Evolutionary conservation across 2,113 vertebrate genomes (phyloP).

Genomic region (Synchiropus splendidus): DNA sequence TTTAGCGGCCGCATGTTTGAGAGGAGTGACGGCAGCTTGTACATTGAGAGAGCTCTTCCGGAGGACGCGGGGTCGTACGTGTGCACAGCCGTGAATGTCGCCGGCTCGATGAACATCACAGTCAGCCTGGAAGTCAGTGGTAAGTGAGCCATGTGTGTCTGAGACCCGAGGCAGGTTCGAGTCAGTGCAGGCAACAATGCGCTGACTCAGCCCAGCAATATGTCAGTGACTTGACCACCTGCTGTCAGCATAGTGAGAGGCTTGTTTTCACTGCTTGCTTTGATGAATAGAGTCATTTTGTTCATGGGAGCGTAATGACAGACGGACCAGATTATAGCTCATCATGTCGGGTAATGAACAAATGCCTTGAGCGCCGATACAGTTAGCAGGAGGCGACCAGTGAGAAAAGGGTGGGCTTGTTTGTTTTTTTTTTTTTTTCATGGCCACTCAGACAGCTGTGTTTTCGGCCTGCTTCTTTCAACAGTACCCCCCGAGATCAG

Average conservation of each 20-base stretch:
- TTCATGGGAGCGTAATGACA: constrained; percentile 37
- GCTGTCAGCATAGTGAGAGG: constrained; percentile 32
- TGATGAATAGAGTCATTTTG: constrained; percentile 34
- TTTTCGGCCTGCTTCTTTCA: constrained; percentile 47
- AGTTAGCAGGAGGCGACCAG: constrained; percentile 17
- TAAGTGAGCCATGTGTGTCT: constrained; percentile 23
- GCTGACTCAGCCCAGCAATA: constrained; percentile 34
- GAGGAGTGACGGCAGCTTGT: constrained; percentile 77
- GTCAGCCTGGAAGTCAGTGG: constrained; percentile 71
- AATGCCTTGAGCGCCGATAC: constrained; percentile 30
- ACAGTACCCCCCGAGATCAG: constrained; percentile 83
- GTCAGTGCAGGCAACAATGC: constrained; percentile 17
- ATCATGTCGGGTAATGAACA: constrained; percentile 57
- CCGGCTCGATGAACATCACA: constrained; percentile 68
- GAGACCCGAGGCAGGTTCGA: neutral
- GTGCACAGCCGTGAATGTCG: constrained; percentile 75
- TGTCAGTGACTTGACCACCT: constrained; percentile 31
- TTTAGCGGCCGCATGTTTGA: constrained; percentile 50
- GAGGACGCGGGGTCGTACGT: constrained; percentile 73
- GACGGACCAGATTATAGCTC: constrained; percentile 41
- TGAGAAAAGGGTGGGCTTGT: constrained; percentile 21
- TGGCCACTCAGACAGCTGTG: constrained; percentile 45
- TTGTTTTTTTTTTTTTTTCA: constrained; percentile 12
- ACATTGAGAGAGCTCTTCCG: constrained; percentile 52
- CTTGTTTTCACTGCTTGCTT: constrained; percentile 31